These are phyloP conservation scores for Micrastur ruficollis DNA, from an alignment of 2,797 vertebrate genomes.

Conservation along the genomic window DNA sequence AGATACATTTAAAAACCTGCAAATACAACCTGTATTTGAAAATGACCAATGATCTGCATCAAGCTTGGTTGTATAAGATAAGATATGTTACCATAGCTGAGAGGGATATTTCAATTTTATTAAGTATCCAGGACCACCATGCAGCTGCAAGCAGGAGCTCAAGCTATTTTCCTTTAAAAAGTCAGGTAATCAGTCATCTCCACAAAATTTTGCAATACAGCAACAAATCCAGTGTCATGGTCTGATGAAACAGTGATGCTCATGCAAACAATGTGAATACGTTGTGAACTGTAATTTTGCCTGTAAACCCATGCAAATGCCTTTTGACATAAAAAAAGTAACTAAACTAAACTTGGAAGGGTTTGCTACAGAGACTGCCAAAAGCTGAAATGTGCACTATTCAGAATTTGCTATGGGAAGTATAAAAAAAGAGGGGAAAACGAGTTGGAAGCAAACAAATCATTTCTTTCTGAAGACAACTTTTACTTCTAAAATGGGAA, in stretches of 20 bases:
- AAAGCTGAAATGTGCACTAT: constrained; percentile 64
- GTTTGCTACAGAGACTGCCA: constrained; percentile 58
- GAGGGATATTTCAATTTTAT: background rate
- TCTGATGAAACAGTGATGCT: constrained; percentile 38
- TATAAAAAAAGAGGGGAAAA: constrained; percentile 64
- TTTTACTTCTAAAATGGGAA: constrained; percentile 67
- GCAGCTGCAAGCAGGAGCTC: constrained; percentile 14
- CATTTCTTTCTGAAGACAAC: constrained; percentile 63
- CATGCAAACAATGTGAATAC: constrained; percentile 57
- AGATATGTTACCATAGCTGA: background rate
- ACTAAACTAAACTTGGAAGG: constrained; percentile 69
- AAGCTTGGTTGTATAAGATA: background rate
- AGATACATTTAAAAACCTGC: background rate
- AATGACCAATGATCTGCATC: background rate
- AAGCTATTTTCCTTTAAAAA: background rate
- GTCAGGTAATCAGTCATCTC: background rate
- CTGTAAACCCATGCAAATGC: constrained; percentile 64
- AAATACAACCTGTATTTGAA: background rate
- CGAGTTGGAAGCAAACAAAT: constrained; percentile 60
- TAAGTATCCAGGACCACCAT: background rate
- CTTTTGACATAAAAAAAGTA: constrained; percentile 68
- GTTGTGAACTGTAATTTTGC: constrained; percentile 63
- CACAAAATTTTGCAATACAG: background rate
- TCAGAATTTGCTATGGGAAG: constrained; percentile 65
- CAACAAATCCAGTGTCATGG: background rate